Base-by-base conservation (phyloP, 2,797 vertebrate species). In the Capromys pilorides region DNA sequence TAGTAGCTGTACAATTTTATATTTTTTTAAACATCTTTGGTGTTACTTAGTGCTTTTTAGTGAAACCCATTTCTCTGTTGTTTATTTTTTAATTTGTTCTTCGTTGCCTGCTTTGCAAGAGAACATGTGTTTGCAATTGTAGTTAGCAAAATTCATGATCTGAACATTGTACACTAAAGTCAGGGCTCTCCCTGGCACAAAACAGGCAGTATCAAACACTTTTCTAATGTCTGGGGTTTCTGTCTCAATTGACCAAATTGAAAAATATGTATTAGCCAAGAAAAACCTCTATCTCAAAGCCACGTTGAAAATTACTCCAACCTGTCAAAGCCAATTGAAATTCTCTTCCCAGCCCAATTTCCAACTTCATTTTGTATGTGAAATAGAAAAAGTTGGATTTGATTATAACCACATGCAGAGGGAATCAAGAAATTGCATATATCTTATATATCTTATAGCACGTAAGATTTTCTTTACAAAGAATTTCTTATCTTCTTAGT, bases 31-130 rank as follows among this genome's bases (percentile, higher is more conserved):
- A 94, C 69, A 84, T 49, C 36, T 18, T 78, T 66, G 69, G 67
- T 96, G 85, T 95, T 96, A 86, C 28, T 97, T 39, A 94, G 8
- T 95, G 69, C 93, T 97, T 96, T 93, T 97, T 96, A 96, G 51
- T 69, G 81, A 97, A 97, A 96, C 28, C 26, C 66, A 97, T 97
- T 97, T 96, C 84, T 96, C 61, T 51, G 18, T 96, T 97, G 96
- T 96, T 96, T 95, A 93, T 96, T 97, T 98, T 98, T 95, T 95
- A 95, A 97, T 97, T 98, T 88, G 96, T 86, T 97, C 71, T 97
- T 97, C 86, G 67, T 97, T 97, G 88, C 71, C 51, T 95, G 82
- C 90, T 96, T 97, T 92, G 87, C 94, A 95, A 67, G 61, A 92
- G 91, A 88, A 96, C 94, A 96, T 95, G 83, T 98, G 97, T 91